Base-by-base conservation (phyloP, 2,797 vertebrate genomes). In the Florisuga fusca region DNA sequence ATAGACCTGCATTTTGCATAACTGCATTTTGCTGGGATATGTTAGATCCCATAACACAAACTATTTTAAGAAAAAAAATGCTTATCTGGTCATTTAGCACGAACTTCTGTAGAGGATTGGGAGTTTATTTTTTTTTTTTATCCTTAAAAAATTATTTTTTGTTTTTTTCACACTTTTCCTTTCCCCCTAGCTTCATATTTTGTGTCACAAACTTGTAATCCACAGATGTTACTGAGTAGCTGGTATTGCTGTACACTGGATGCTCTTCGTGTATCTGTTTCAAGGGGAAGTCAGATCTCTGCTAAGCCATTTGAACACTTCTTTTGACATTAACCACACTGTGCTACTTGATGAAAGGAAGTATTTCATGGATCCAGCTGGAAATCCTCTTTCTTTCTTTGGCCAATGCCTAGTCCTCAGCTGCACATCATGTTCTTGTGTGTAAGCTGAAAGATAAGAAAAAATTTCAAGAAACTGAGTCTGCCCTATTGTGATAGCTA, bases 291-390 rank as follows among this genome's bases (percentile, higher is more conserved):
- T 5, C 25, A 81, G 21, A 29, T 73, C 36, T 81, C 86, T 92
- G 34, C 29, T 95, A 91, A 90, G 87, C 26, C 23, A 0, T 71
- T 76, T 87, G 74, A 94, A 78, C 34, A 41, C 22, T 92, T 92
- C 90, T 83, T 87, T 96, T 96, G 72, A 96, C 61, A 63, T 88
- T 87, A 96, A 89, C 81, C 75, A 90, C 18, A 17, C 43, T 55
- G 25, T 20, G 29, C 33, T 80, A 6, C 89, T 53, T 71, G 64
- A 66, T 48, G 58, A 85, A 91, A 69, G 50, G 25, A 84, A 94
- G 21, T 2, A 3, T 71, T 84, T 89, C 36, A 46, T 11, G 36
- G 26, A 19, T 78, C 84, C 94, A 96, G 82, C 59, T 94, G 74
- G 69, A 73, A 95, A 82, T 89, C 10, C 9, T 95, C 72, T 34